These are phyloP conservation scores for Contarinia nasturtii DNA, from an alignment of 1,140 invertebrate species.

Conservation along the genomic window DNA sequence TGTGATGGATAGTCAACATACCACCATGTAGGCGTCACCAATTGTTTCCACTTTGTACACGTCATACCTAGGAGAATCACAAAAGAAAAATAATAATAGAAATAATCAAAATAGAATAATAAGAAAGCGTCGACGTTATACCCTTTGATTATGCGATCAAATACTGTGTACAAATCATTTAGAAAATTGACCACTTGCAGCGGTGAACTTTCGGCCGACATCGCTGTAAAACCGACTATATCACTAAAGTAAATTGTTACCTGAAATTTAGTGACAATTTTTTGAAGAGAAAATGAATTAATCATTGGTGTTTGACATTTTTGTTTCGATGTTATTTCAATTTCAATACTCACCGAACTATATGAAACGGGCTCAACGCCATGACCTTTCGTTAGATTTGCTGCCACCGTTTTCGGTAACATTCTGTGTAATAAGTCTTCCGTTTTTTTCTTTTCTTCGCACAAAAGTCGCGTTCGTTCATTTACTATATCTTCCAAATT, in stretches of 20 bases:
- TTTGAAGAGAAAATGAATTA: not conserved
- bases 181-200: constrained; percentile 87
- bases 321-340: no score
- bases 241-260: constrained; percentile 96
- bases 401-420: constrained; percentile 78
- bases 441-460: constrained; percentile 85
- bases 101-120: no score
- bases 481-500: constrained; percentile 85
- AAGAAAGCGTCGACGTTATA: no score
- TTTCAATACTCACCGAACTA: constrained; percentile 39
- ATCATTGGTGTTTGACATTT: no score
- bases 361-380: constrained; percentile 88
- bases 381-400: constrained; percentile 67
- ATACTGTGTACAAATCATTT: constrained; percentile 88
- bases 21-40: constrained; percentile 84
- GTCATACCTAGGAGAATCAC: constrained; percentile 37
- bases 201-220: constrained; percentile 88
- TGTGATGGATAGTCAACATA: constrained; percentile 12
- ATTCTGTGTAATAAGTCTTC: constrained; percentile 83
- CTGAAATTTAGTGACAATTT: constrained; percentile 7
- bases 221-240: constrained; percentile 93
- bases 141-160: constrained; percentile 81
- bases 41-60: constrained; percentile 96
- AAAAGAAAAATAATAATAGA: no score
- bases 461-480: constrained; percentile 68